Percentiles rank a stretch among this genome's conserved stretches.
These are phyloP conservation scores for Bubo bubo DNA, from an alignment of 2,113 vertebrate species.

Conservation along the genomic window DNA sequence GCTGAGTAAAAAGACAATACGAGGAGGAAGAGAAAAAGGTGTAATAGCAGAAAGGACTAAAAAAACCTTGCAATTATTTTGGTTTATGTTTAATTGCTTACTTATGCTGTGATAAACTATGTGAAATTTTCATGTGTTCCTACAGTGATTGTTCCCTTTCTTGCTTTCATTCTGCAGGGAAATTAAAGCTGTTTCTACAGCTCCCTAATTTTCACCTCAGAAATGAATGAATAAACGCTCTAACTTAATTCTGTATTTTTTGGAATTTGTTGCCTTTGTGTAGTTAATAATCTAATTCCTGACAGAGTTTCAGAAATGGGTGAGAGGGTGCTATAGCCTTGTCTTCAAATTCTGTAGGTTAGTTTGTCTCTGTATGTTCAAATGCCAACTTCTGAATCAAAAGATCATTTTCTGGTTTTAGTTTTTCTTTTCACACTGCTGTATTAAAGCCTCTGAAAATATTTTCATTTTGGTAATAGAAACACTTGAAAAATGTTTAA, in stretches of 20 bases:
- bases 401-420: not conserved
- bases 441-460: constrained; percentile 39
- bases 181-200: not conserved
- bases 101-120: not conserved
- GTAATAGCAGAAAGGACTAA: not conserved
- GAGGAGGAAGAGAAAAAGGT: not conserved
- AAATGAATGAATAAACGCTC: not conserved
- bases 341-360: not conserved
- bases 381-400: constrained; percentile 33
- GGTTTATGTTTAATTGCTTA: not conserved
- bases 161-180: not conserved
- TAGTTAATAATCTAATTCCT: not conserved
- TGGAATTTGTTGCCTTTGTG: not conserved
- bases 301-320: not conserved
- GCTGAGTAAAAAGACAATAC: not conserved
- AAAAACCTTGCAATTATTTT: not conserved
- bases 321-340: not conserved
- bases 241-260: not conserved
- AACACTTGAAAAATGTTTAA: constrained; percentile 48
- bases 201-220: not conserved
- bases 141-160: not conserved
- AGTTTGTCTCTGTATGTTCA: not conserved
- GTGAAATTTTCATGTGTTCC: not conserved
- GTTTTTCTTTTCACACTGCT: constrained; percentile 20
- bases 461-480: constrained; percentile 34